Conservation (phyloP, 2,888 invertebrate species). For the Loripinus fragilis region DNA sequence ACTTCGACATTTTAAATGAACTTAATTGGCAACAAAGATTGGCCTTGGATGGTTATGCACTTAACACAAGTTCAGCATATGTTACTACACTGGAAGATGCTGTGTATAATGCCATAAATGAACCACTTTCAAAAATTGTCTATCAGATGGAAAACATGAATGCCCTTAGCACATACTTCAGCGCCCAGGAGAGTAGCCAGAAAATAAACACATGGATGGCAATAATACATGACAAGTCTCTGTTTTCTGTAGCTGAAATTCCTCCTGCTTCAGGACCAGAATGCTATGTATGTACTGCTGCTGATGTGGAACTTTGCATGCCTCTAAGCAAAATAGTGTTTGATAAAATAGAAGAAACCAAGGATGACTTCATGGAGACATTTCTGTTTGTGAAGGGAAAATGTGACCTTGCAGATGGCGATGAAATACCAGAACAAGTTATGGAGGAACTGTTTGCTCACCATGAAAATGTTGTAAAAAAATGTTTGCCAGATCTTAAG, state of each 20-base stretch:
- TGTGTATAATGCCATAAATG: constrained; percentile 38
- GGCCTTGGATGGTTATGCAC: constrained; percentile 44
- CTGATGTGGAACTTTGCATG: constrained; percentile 44
- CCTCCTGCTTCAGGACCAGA: constrained; percentile 55
- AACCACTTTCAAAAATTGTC: constrained; percentile 55
- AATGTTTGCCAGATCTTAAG: constrained; percentile 27
- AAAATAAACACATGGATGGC: constrained; percentile 35
- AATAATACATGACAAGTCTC: constrained; percentile 20
- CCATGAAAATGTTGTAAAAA: constrained; percentile 42
- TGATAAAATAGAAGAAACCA: constrained; percentile 44
- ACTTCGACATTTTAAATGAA: neutral
- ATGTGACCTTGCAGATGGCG: constrained; percentile 53
- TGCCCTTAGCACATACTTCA: constrained; percentile 46
- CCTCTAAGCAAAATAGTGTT: constrained; percentile 53
- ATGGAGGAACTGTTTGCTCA: constrained; percentile 36
- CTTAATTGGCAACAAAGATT: constrained; percentile 51
- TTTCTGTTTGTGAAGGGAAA: constrained; percentile 37
- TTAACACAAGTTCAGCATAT: constrained; percentile 42
- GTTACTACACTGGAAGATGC: constrained; percentile 55
- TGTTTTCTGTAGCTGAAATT: constrained; percentile 41
- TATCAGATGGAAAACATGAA: constrained; percentile 46
- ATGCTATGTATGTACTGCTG: constrained; percentile 46
- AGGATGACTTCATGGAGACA: constrained; percentile 50
- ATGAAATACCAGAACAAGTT: constrained; percentile 49
- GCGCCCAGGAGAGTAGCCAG: constrained; percentile 22